Conservation (phyloP, 2,888 invertebrate genomes). For the Tachina lurida region DNA sequence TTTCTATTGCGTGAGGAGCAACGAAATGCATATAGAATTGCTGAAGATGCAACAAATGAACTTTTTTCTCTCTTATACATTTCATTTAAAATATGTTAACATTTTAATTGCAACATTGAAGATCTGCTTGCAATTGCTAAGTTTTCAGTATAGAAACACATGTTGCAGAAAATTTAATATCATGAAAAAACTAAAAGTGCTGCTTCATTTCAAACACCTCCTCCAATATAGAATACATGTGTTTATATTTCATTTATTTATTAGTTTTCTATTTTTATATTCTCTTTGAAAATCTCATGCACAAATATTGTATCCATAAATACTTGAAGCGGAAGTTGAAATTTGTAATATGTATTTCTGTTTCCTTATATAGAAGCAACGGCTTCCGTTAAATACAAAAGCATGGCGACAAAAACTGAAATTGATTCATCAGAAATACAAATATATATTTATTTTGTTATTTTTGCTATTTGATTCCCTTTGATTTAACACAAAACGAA, state of each 20-base stretch:
- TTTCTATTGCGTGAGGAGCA: too few species aligned
- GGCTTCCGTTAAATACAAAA: slow-evolving; percentile 16
- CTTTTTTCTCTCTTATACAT: too few species aligned
- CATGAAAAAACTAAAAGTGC: neutral
- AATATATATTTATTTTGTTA: slow-evolving; percentile 9
- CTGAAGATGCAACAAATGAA: too few species aligned
- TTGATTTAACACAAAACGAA: neutral
- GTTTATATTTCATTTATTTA: neutral
- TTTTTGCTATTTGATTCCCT: neutral
- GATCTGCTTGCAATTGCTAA: too few species aligned
- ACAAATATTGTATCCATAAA: neutral
- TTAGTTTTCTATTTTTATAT: neutral
- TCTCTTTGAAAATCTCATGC: slow-evolving; percentile 7
- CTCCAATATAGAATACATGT: neutral
- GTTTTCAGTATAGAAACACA: neutral
- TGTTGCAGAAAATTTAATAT: neutral
- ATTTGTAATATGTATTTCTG: slow-evolving; percentile 34
- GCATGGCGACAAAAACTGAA: neutral
- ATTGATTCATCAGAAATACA: slow-evolving; percentile 10
- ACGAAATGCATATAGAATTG: too few species aligned
- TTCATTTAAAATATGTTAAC: too few species aligned
- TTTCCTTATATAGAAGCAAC: slow-evolving; percentile 17
- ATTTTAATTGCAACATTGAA: too few species aligned
- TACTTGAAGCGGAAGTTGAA: slow-evolving; percentile 31
- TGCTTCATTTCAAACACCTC: neutral